Evolutionary conservation across 2,113 vertebrate species (phyloP).

Genomic region (Brachyhypopomus gauderio): DNA sequence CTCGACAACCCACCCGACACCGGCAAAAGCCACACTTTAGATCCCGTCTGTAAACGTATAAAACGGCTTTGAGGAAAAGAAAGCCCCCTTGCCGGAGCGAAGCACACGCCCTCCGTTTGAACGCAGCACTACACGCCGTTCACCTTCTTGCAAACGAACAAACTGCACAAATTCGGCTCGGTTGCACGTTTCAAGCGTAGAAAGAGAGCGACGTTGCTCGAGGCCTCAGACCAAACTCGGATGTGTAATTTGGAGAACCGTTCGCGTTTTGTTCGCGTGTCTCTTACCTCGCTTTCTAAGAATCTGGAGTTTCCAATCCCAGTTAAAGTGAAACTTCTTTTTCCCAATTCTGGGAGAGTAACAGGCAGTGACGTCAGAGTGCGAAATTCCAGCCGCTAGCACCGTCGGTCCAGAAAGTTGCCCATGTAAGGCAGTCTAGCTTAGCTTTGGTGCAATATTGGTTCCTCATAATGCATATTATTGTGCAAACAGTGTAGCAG

Average conservation of each 20-base stretch:
- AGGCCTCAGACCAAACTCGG: conserved; percentile 4
- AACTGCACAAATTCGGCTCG: conserved; percentile 25
- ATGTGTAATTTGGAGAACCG: not conserved
- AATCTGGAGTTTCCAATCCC: conserved; percentile 71
- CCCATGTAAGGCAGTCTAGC: conserved; percentile 81
- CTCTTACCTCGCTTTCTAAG: conserved; percentile 79
- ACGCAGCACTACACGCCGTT: conserved; percentile 53
- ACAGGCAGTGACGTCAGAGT: conserved; percentile 79
- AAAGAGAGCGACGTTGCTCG: conserved; percentile 22
- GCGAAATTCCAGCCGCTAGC: conserved; percentile 74
- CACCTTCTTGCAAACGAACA: conserved; percentile 58
- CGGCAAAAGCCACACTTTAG: not conserved
- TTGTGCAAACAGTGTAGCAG: conserved; percentile 47
- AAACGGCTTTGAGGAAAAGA: conserved; percentile 22
- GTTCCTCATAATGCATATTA: conserved; percentile 43
- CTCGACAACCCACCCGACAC: not conserved
- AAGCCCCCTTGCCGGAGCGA: conserved; percentile 36
- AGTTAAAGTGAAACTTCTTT: conserved; percentile 76
- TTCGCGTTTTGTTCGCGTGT: not conserved
- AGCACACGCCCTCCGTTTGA: conserved; percentile 74
- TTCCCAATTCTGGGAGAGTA: conserved; percentile 77
- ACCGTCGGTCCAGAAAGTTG: conserved; percentile 69
- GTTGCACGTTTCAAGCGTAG: conserved; percentile 22
- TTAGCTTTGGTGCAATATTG: conserved; percentile 55
- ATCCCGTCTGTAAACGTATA: not conserved